phyloP scores from a whole-genome alignment of 1,140 invertebrate genomes.

The Drosophila jambulina region DNA sequence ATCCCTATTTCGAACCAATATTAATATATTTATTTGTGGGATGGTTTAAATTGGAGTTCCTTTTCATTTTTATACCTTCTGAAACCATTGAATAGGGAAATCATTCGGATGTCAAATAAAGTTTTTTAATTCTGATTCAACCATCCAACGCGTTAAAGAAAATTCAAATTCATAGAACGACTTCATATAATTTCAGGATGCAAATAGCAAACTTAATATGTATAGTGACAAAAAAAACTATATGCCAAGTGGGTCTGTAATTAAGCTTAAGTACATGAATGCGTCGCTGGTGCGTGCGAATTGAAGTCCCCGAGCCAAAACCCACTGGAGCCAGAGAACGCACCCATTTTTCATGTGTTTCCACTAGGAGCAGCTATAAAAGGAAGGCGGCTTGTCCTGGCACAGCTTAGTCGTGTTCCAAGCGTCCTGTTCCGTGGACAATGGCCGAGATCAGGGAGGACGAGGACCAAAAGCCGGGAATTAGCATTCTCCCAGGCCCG shows the following conservation, averaged over 20 bases:
- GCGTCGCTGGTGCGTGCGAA: conserved; percentile 40
- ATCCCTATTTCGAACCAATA: no score
- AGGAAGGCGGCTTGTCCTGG: conserved; percentile 2
- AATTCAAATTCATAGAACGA: background rate
- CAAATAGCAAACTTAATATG: conserved; percentile 16
- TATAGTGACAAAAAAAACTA: background rate
- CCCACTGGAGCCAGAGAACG: conserved; percentile 34
- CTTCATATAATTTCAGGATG: background rate
- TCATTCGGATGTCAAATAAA: no score
- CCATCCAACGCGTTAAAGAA: no score
- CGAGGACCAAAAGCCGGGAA: conserved; percentile 48
- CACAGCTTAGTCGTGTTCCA: conserved; percentile 28
- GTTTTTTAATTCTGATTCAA: no score
- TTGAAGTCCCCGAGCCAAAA: conserved; percentile 33
- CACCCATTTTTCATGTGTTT: conserved; percentile 34
- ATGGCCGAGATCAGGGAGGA: conserved; percentile 54
- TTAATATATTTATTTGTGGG: no score
- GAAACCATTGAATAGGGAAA: no score
- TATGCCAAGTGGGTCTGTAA: conserved; percentile 18
- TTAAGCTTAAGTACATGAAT: conserved; percentile 51
- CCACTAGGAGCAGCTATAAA: conserved; percentile 34
- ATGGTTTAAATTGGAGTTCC: no score
- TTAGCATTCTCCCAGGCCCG: conserved; percentile 54
- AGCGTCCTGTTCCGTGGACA: conserved; percentile 23
- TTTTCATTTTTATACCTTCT: no score